Percentiles rank a stretch among this genome's conserved stretches.
Conservation (phyloP, 2,888 invertebrate species). For the Tenthredo notha region DNA sequence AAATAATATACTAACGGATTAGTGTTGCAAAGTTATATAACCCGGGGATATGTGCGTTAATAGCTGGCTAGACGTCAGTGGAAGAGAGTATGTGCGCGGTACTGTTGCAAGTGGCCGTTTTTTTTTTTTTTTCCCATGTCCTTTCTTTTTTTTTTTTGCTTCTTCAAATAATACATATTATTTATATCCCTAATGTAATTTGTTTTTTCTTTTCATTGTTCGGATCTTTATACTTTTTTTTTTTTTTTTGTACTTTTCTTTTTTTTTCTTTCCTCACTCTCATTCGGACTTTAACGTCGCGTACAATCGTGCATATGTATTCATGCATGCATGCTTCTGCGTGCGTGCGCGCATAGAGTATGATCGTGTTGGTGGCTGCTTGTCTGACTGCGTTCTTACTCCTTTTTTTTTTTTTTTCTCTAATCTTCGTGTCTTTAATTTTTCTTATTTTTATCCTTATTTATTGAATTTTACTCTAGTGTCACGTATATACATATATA, state of each 20-base stretch:
- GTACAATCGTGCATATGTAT: conserved; percentile 30
- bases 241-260: neutral
- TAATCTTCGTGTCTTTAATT: neutral
- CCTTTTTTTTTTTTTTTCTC: neutral
- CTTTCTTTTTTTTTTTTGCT: conserved; percentile 7
- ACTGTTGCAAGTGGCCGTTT: conserved; percentile 41
- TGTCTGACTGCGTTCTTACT: conserved; percentile 52
- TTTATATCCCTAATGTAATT: neutral
- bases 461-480: conserved; percentile 49
- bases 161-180: neutral
- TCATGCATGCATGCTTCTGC: conserved; percentile 31
- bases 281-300: conserved; percentile 42
- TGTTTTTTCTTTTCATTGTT: conserved; percentile 54
- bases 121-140: conserved; percentile 24
- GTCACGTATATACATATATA: neutral
- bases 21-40: conserved; percentile 70
- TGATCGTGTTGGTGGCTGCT: conserved; percentile 60
- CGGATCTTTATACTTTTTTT: conserved; percentile 28
- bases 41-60: conserved; percentile 68
- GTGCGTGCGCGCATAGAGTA: conserved; percentile 53
- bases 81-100: conserved; percentile 51
- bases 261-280: neutral
- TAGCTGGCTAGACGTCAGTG: conserved; percentile 66
- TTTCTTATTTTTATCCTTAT: conserved; percentile 38
- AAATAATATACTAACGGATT: conserved; percentile 57